These are phyloP conservation scores for Bombus breviceps DNA, from an alignment of 1,140 invertebrate genomes.

Conservation along the genomic window DNA sequence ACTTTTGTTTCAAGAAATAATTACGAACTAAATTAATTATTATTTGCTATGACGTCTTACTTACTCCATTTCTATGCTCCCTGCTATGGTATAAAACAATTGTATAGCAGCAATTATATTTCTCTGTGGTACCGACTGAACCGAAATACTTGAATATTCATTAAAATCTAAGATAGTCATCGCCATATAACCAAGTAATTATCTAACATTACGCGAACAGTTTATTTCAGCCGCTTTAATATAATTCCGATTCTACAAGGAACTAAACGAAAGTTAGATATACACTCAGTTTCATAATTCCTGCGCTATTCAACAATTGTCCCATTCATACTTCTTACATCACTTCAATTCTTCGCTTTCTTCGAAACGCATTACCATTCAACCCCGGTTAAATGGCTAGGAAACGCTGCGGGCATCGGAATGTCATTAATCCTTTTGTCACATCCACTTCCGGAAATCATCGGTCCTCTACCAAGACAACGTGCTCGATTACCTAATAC, in stretches of 20 bases:
- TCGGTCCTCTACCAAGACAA: neutral
- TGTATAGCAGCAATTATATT: neutral
- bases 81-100: neutral
- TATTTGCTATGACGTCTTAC: neutral
- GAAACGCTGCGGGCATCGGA: neutral
- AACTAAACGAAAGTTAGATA: neutral
- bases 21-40: neutral
- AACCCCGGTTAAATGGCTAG: neutral
- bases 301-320: neutral
- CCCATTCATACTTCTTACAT: neutral
- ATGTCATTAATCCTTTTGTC: constrained; percentile 22
- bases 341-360: neutral
- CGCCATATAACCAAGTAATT: neutral
- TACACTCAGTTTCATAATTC: neutral
- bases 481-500: constrained; percentile 26
- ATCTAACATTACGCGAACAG: neutral
- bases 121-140: neutral
- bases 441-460: neutral
- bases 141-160: neutral
- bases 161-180: neutral
- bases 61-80: neutral
- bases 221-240: neutral
- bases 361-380: neutral
- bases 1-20: neutral
- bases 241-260: neutral